These are phyloP conservation scores for Cerceris ruficornis DNA, from an alignment of 2,888 invertebrate species.

Conservation along the genomic window DNA sequence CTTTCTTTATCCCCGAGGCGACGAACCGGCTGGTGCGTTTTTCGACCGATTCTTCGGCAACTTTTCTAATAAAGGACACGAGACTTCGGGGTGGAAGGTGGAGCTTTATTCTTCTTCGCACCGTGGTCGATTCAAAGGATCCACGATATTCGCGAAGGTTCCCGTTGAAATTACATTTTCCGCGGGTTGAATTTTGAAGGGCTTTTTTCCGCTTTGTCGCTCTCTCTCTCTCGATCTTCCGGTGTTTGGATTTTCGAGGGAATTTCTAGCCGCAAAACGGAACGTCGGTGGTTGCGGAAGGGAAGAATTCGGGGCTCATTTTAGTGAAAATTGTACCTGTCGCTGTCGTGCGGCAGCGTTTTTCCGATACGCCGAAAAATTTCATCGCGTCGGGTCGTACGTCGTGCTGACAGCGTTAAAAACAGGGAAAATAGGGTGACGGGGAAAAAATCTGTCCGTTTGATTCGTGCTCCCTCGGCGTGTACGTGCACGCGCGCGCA, in stretches of 20 bases:
- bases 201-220: background rate
- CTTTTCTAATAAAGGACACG: conserved; percentile 72
- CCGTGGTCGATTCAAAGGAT: background rate
- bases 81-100: background rate
- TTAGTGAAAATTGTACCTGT: conserved; percentile 28
- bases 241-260: background rate
- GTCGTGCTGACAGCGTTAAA: conserved; percentile 2
- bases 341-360: conserved; percentile 17
- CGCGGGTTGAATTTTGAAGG: background rate
- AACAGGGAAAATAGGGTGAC: background rate
- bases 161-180: conserved; percentile 13
- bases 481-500: conserved; percentile 4
- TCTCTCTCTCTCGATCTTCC: background rate
- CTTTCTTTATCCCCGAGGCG: conserved; percentile 6
- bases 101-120: background rate
- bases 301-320: conserved; percentile 29
- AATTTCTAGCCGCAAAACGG: background rate
- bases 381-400: conserved; percentile 13
- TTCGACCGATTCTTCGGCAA: conserved; percentile 69
- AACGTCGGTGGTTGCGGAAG: background rate
- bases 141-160: background rate
- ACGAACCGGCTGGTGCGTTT: conserved; percentile 38
- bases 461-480: conserved; percentile 13
- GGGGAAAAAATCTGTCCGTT: conserved; percentile 1
- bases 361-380: conserved; percentile 35